phyloP scores from a whole-genome alignment of 2,113 vertebrate genomes.

The Procavia capensis region DNA sequence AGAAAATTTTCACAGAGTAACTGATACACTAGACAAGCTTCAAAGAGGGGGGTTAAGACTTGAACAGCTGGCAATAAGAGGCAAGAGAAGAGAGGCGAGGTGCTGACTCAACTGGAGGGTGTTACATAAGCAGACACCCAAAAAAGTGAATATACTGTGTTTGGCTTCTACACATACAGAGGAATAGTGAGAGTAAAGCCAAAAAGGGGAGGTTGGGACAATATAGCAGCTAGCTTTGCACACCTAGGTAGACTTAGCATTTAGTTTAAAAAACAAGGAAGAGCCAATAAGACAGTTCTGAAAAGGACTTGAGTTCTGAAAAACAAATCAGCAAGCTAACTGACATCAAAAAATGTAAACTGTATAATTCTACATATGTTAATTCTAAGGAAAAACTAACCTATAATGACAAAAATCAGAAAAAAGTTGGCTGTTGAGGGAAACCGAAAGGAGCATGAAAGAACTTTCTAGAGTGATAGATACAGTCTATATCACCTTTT shows the following conservation, averaged over 20 bases:
- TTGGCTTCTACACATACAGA: not conserved
- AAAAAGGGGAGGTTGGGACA: not conserved
- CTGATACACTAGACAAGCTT: not conserved
- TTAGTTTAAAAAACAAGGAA: constrained; percentile 37
- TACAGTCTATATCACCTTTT: not conserved
- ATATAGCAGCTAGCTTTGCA: constrained; percentile 34
- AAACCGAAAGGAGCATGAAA: not conserved
- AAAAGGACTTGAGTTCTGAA: not conserved
- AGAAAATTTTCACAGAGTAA: not conserved
- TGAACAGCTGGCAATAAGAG: not conserved
- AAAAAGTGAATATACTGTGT: not conserved
- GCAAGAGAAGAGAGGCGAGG: not conserved
- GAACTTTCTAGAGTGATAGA: not conserved
- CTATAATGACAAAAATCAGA: constrained; percentile 39
- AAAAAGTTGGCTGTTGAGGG: not conserved
- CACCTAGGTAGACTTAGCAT: not conserved
- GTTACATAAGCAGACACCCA: not conserved
- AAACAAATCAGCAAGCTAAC: not conserved
- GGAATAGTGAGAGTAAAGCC: not conserved
- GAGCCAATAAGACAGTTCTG: not conserved
- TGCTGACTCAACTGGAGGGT: not conserved
- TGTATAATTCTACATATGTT: not conserved
- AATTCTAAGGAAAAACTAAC: constrained; percentile 35
- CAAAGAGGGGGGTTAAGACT: not conserved
- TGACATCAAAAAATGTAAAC: constrained; percentile 17